Evolutionary conservation across 2,888 invertebrate species (phyloP).

Genomic region (Pardosa pseudoannulata): DNA sequence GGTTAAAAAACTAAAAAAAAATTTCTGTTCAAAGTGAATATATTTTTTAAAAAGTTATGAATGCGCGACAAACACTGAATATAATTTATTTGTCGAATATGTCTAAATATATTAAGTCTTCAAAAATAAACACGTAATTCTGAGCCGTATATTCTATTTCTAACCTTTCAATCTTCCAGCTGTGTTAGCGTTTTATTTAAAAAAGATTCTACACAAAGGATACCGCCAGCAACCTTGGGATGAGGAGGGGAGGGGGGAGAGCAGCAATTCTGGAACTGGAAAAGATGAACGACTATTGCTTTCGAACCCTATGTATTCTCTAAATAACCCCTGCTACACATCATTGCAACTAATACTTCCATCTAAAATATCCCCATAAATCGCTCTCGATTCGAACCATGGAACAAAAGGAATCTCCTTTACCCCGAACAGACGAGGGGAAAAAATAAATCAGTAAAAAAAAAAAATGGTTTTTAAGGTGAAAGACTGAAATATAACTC

Average conservation of each 20-base stretch:
- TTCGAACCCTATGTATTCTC: slow-evolving; percentile 18
- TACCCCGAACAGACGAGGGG: neutral
- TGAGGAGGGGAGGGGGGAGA: neutral
- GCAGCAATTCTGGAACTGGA: neutral
- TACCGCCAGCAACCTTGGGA: neutral
- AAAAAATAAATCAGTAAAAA: neutral
- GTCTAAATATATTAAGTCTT: too few species aligned
- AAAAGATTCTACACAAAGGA: too few species aligned
- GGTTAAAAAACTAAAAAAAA: too few species aligned
- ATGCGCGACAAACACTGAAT: too few species aligned
- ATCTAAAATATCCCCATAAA: slow-evolving; percentile 43
- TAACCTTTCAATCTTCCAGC: neutral
- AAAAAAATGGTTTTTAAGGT: neutral
- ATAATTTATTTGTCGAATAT: too few species aligned
- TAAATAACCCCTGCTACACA: slow-evolving; percentile 38
- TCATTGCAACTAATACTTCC: slow-evolving; percentile 15
- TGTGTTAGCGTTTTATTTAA: too few species aligned
- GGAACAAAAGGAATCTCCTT: slow-evolving; percentile 11
- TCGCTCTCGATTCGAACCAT: slow-evolving; percentile 21
- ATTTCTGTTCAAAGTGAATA: too few species aligned
- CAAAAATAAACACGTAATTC: too few species aligned
- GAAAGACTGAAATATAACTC: slow-evolving; percentile 39
- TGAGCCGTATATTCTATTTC: too few species aligned
- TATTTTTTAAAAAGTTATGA: too few species aligned
- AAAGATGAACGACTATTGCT: slow-evolving; percentile 30